Percentiles rank a stretch among this genome's conserved stretches.
Evolutionary conservation across 2,113 vertebrate genomes (phyloP).

Genomic region (Xerus inauris): DNA sequence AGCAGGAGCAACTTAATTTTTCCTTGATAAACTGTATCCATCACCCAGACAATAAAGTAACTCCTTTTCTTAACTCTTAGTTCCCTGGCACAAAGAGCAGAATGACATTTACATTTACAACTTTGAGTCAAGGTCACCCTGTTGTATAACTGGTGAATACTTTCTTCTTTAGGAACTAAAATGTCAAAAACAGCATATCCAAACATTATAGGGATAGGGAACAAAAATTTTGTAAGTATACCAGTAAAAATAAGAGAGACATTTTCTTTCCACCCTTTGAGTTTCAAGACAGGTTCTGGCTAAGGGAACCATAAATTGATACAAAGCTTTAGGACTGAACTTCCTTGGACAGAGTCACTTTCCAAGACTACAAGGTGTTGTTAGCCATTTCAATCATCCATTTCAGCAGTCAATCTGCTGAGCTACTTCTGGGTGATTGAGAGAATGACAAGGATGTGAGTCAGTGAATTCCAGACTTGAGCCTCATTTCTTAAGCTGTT

Average conservation of each 20-base stretch:
- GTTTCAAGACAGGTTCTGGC: not conserved
- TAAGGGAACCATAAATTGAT: not conserved
- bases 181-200: not conserved
- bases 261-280: not conserved
- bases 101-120: not conserved
- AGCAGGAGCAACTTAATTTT: not conserved
- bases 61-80: not conserved
- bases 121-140: not conserved
- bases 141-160: not conserved
- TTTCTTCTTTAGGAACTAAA: not conserved
- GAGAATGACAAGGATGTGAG: not conserved
- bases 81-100: not conserved
- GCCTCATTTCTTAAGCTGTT: not conserved
- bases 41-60: not conserved
- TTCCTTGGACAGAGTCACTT: not conserved
- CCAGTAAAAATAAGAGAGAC: not conserved
- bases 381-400: not conserved
- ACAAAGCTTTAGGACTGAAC: not conserved
- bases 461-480: not conserved
- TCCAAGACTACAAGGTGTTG: not conserved
- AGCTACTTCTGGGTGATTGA: not conserved
- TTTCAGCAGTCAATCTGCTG: not conserved
- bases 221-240: not conserved
- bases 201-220: not conserved
- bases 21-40: not conserved